A percentile compares a stretch with the other conserved stretches of the same genome.
These are phyloP conservation scores for Drosophila bifasciata DNA, from an alignment of 1,140 invertebrate genomes.

Conservation along the genomic window DNA sequence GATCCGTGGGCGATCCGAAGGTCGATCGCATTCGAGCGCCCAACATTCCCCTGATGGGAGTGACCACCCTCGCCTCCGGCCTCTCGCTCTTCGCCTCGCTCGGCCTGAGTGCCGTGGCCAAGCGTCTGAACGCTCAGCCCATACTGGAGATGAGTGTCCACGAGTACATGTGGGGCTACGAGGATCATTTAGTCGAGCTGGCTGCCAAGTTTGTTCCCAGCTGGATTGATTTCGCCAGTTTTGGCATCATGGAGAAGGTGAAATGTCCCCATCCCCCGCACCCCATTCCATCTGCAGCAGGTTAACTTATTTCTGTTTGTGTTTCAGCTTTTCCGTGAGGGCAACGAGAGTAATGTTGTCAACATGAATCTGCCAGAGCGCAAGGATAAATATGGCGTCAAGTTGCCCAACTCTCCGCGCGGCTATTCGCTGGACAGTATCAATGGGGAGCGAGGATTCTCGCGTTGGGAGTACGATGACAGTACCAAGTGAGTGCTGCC, in stretches of 20 bases:
- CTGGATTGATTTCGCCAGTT: conserved; percentile 90
- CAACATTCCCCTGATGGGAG: conserved; percentile 91
- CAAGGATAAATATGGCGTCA: conserved; percentile 43
- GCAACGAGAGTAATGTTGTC: conserved; percentile 84
- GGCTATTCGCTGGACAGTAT: conserved; percentile 85
- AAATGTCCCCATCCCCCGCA: conserved; percentile 69
- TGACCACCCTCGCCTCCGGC: conserved; percentile 62
- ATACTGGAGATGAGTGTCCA: conserved; percentile 89
- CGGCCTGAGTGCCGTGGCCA: conserved; percentile 87
- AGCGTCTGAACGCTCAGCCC: conserved; percentile 87
- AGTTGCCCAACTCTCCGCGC: conserved; percentile 46
- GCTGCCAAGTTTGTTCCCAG: conserved; percentile 89
- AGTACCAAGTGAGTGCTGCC: conserved; percentile 61
- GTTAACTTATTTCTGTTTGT: no score
- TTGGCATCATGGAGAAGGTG: conserved; percentile 93
- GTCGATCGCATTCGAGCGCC: conserved; percentile 88
- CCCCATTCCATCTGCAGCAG: no score
- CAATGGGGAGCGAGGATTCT: conserved; percentile 86
- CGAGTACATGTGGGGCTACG: conserved; percentile 94
- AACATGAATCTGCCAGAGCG: conserved; percentile 84
- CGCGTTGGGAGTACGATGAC: conserved; percentile 86
- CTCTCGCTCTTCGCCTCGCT: conserved; percentile 80
- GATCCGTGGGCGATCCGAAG: conserved; percentile 88
- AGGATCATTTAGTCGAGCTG: conserved; percentile 89
- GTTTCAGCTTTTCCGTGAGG: conserved; percentile 87